Conservation (phyloP, 2,888 invertebrate species). For the Chymomyza caudatula region DNA sequence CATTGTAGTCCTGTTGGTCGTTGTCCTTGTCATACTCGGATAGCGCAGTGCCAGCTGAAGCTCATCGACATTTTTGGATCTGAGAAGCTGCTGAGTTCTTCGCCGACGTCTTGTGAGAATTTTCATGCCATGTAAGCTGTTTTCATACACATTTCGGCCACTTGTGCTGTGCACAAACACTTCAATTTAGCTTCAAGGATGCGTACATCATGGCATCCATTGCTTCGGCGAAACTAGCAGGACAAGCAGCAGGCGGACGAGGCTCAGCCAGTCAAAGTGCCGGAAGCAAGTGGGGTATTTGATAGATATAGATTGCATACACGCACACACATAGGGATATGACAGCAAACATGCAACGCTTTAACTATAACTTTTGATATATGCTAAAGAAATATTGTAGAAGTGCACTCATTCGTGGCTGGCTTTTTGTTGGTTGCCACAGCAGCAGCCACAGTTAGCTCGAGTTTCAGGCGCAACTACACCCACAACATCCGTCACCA, state of each 20-base stretch:
- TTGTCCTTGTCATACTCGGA: conserved; percentile 23
- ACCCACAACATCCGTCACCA: neutral
- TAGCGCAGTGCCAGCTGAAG: neutral
- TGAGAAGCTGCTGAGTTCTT: too few relatives aligned
- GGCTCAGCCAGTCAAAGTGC: conserved; percentile 51
- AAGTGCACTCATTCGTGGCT: conserved; percentile 51
- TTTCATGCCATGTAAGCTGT: conserved; percentile 66
- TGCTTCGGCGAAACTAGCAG: conserved; percentile 34
- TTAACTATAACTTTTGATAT: conserved; percentile 72
- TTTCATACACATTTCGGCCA: conserved; percentile 68
- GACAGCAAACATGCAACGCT: conserved; percentile 59
- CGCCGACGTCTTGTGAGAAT: conserved; percentile 49
- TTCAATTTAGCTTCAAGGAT: conserved; percentile 67
- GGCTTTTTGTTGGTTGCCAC: conserved; percentile 19
- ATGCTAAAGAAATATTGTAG: conserved; percentile 49
- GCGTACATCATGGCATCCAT: conserved; percentile 32
- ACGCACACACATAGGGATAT: conserved; percentile 3
- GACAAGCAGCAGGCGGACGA: conserved; percentile 34
- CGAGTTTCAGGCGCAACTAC: neutral
- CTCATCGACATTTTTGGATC: conserved; percentile 7
- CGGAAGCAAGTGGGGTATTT: conserved; percentile 48
- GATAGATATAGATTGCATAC: neutral
- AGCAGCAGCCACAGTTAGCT: conserved; percentile 5
- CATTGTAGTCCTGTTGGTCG: conserved; percentile 12
- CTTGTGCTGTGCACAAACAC: conserved; percentile 67